Evolutionary conservation across 2,113 vertebrate genomes (phyloP), one percentile per base, ranked within the genome.

Genomic region (Trochalopteron elliotii): DNA sequence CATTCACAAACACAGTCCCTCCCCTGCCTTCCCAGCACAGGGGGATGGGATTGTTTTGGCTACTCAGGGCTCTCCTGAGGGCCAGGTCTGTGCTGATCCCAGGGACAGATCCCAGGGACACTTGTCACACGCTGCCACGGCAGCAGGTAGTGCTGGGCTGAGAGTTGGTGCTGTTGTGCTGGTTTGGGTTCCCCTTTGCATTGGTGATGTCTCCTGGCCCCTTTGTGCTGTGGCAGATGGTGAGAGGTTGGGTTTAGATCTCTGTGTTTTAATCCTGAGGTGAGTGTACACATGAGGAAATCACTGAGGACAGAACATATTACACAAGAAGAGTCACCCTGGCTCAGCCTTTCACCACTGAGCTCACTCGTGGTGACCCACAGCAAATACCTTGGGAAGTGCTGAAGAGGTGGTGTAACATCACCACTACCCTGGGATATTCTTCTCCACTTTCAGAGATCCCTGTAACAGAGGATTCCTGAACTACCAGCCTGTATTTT

Each of bases 81-180:
- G 6, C 27, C 42, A 7, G 0, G 3, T 20, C 49, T 0, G 0
- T 45, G 63, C 60, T 49, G 35, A 22, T 59, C 55, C 59, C 0
- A 2, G 30, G 47, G 28, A 45, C 50, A 33, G 39, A 64, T 30
- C 31, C 78, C 0, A 20, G 33, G 24, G 33, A 42, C 52, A 24
- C 31, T 21, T 11, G 17, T 18, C 60, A 17, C 33, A 7, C n/a
- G n/a, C 75, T 93, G 67, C 19, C 7, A 3, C 15, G n/a, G 45
- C 12, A 90, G 30, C 76, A 63, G 16, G 44, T 7, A 68, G 59
- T 16, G 12, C 77, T 42, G 50, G 37, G 50, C 56, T 68, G 37
- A 19, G 12, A 5, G 37, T 18, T 56, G 27, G 31, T 3, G 4
- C 53, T 0, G 0, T 5, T 59, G 71, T 53, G 40, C 55, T 69